Conservation (phyloP, 2,797 vertebrate species). For the Sus cebifrons region DNA sequence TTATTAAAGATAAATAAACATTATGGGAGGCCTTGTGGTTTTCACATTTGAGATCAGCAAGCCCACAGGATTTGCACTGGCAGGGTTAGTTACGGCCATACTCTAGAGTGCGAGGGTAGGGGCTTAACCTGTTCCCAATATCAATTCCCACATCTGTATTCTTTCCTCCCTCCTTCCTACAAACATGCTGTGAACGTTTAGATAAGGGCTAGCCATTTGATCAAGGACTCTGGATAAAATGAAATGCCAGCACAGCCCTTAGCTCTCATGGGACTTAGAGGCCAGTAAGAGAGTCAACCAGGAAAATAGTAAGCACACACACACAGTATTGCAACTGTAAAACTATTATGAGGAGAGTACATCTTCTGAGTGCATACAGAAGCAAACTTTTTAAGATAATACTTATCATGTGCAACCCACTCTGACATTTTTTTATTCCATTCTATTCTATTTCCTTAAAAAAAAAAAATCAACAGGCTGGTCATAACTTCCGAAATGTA, state of each 20-base stretch:
- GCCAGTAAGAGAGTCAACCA: not conserved
- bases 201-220: not conserved
- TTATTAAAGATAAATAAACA: conserved; percentile 10
- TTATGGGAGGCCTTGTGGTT: not conserved
- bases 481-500: conserved; percentile 1
- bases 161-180: not conserved
- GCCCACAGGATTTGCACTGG: not conserved
- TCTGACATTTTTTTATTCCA: not conserved
- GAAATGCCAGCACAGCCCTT: not conserved
- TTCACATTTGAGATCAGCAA: not conserved
- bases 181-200: not conserved
- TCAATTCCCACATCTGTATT: not conserved
- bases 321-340: not conserved
- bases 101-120: not conserved
- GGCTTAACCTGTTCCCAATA: not conserved
- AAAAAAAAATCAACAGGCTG: not conserved
- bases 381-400: not conserved
- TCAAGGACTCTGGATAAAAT: not conserved
- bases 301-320: not conserved
- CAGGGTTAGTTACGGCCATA: not conserved
- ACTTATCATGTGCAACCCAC: not conserved
- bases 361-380: not conserved
- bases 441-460: not conserved
- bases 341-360: not conserved
- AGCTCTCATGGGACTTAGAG: not conserved